phyloP scores from a whole-genome alignment of 2,113 vertebrate species.

The Pipa parva region DNA sequence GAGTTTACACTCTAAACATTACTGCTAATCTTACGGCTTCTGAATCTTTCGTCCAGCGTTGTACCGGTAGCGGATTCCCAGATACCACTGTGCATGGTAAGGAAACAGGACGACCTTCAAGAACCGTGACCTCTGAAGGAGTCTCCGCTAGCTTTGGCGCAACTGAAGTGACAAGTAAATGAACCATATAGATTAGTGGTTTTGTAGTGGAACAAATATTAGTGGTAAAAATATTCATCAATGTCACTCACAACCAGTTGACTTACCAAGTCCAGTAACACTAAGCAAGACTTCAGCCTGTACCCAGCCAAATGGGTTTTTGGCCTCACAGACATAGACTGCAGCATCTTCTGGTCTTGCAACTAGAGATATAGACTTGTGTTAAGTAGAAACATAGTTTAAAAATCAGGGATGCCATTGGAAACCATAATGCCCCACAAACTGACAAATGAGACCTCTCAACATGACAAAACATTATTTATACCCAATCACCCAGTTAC shows the following conservation, averaged over 20 bases:
- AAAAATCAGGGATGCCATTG: too few relatives aligned
- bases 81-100: conserved; percentile 79
- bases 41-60: conserved; percentile 75
- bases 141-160: conserved; percentile 73
- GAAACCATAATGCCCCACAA: too few relatives aligned
- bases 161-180: conserved; percentile 51
- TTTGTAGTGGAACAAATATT: too few relatives aligned
- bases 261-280: conserved; percentile 75
- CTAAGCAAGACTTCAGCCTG: conserved; percentile 64
- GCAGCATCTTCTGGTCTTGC: conserved; percentile 74
- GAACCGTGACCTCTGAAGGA: conserved; percentile 56
- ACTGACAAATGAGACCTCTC: too few relatives aligned
- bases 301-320: conserved; percentile 77
- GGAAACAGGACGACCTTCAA: conserved; percentile 69
- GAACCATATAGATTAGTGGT: too few relatives aligned
- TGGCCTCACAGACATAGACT: conserved; percentile 78
- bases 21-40: conserved; percentile 61
- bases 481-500: too few relatives aligned
- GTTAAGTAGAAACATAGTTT: too few relatives aligned
- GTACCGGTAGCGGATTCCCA: conserved; percentile 73
- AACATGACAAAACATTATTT: too few relatives aligned
- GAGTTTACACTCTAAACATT: too few relatives aligned
- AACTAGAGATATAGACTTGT: conserved; percentile 59
- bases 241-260: not conserved
- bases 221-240: too few relatives aligned